Evolutionary conservation across 2,888 invertebrate genomes (phyloP), one percentile per base, ranked within the genome.

Genomic region (Hyppa rectilinea): DNA sequence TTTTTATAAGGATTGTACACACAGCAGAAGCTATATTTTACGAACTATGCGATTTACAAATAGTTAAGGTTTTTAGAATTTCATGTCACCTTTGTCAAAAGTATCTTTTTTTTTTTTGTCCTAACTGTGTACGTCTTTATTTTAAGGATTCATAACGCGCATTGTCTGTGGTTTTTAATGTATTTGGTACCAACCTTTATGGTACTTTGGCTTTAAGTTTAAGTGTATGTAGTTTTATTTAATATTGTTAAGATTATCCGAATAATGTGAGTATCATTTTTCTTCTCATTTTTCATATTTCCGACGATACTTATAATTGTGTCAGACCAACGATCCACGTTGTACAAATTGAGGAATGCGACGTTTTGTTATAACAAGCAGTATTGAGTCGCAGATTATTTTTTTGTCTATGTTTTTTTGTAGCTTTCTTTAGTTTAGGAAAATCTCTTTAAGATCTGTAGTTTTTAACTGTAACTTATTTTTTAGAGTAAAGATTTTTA

Each of bases 161-260:
- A 90, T 93, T 93, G 93, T 93, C 93, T 81, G 62, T 84, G 79
- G 60, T 60, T 47, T 56, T 75, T 82, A 66, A 61, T 72, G n/a
- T 71, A 68, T 72, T 62, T 49, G 29, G 1, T 70, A 74, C 61
- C 65, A 43, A 17, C 10, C 23, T 20, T 2, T 50, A 26, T 17
- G 40, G 34, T 59, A 76, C 23, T n/a, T 60, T 59, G 62, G 26
- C 23, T 64, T 62, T 58, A 63, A 40, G 69, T 71, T 66, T 75
- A 70, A 71, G 52, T 80, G 12, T 43, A 59, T 1, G 36, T 2
- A 63, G 23, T 20, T 49, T 7, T 52, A n/a, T 76, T 50, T 1
- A 6, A 26, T 58, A 40, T 53, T 64, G 2, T 60, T 26, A 50
- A 20, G 7, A 67, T 47, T 79, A 43, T 12, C 26, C 12, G 20